Base-by-base conservation (phyloP, 2,797 vertebrate genomes). In the Spondyliosoma cantharus region DNA sequence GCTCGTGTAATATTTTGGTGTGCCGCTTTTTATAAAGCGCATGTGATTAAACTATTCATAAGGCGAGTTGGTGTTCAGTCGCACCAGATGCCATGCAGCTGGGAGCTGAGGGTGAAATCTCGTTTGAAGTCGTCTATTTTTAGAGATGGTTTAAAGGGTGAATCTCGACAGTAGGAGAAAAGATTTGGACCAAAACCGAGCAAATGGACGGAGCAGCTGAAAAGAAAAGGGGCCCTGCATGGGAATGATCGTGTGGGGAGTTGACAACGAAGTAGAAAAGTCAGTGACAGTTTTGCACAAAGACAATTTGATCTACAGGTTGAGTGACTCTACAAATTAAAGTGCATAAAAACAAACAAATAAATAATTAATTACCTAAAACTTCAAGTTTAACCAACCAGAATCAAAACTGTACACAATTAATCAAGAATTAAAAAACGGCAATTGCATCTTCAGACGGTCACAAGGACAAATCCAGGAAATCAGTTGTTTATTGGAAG, bases 401-500 rank as follows among this genome's bases (percentile, higher is more conserved):
- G n/a, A 54, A 59, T n/a, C 2, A 24, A 19, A 46, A 5, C 3
- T 7, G 29, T 24, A 29, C 9, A 71, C 11, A 54, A 43, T 22
- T 42, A 46, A 32, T 7, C 13, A 11, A 32, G 1, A 6, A 66
- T 42, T 29, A 3, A 1, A 20, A 70, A 15, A 9, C n/a, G n/a
- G 11, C 17, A 46, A 29, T 19, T 48, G 22, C 20, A 9, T 37
- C 13, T 16, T 59, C n/a, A 25, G 29, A 69, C 19, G 53, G 7
- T 3, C 5, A 74, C 53, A 22, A 76, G 12, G 17, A 58, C 74
- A 65, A 75, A 79, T 69, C 0, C 85, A 84, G 80, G 82, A 91
- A 90, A 87, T 66, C 83, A 87, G 82, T 85, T 86, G 67, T 93
- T 94, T 93, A 94, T 93, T 94, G 92, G 91, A 94, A 93, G 93